Percentiles rank a stretch among this genome's conserved stretches.
phyloP scores from a whole-genome alignment of 2,113 vertebrate genomes.

The Spheniscus mendiculus region DNA sequence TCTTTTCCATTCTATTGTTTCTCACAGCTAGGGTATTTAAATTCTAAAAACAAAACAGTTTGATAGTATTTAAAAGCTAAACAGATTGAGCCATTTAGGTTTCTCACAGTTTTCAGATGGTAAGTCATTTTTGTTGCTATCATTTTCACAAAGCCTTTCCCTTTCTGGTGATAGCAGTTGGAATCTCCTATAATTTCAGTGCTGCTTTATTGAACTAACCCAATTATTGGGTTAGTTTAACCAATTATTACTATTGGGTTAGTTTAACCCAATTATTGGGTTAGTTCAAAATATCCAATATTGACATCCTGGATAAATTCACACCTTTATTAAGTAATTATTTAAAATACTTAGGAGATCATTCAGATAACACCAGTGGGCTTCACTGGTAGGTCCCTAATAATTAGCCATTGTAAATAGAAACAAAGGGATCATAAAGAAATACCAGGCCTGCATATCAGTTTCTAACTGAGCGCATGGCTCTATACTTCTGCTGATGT shows the following conservation, averaged over 20 bases:
- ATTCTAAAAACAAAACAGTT: neutral
- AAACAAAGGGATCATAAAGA: neutral
- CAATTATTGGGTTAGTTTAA: neutral
- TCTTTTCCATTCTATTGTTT: neutral
- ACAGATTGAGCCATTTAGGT: neutral
- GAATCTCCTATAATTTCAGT: neutral
- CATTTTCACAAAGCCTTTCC: neutral
- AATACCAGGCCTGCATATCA: neutral
- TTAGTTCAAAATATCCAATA: neutral
- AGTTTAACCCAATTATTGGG: neutral
- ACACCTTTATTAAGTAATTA: neutral
- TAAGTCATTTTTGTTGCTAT: neutral
- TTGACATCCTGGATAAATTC: neutral
- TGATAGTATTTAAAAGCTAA: neutral
- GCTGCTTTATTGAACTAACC: neutral
- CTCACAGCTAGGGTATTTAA: neutral
- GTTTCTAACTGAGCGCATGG: neutral
- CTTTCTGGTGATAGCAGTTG: neutral
- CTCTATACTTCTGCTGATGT: neutral
- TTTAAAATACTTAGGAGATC: neutral
- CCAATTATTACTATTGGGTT: too few species aligned
- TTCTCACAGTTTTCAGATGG: constrained; percentile 18
- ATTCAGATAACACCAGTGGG: neutral
- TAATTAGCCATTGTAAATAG: neutral
- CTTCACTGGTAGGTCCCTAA: neutral